Evolutionary conservation across 30 jellyfish, hydroid and myxozoan genomes (phyloP), one percentile per base, ranked within the genome.

Genomic region (Calvadosia cruxmelitensis): DNA sequence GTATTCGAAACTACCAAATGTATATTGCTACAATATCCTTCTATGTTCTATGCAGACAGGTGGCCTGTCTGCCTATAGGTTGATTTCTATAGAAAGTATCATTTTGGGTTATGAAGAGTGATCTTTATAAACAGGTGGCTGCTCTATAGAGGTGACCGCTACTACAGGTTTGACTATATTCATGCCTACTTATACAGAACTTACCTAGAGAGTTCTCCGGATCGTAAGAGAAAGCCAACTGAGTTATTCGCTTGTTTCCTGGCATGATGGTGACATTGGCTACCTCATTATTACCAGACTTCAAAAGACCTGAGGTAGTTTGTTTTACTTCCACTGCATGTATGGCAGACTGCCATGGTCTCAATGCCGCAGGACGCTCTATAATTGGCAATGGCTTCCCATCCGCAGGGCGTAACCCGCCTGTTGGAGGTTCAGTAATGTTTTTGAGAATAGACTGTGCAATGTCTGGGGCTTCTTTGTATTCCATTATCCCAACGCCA

Each of bases 181-280:
- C n/a, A n/a, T n/a, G n/a, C n/a, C n/a, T n/a, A n/a, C n/a, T n/a
- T n/a, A n/a, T n/a, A n/a, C n/a, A n/a, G n/a, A n/a, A 29, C 93
- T 28, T 76, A 86, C 96, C 96, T 13, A 86, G 74, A 1, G 92
- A 94, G 24, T 93, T 76, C 31, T 78, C 88, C 23, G 85, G 78
- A 50, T 86, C 86, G 48, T 86, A 86, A 3, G 96, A 78, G 62
- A 86, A 86, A 28, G 94, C 83, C 52, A 78, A 79, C 51, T 66
- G 77, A 28, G 85, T 51, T 36, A 69, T 82, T 25, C 70, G 50
- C 20, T 1, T 27, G 26, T 10, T 35, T 1, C 29, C 63, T 25
- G 34, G 81, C 20, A 20, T 5, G 10, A 42, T 10, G 20, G 57
- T 42, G 20, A 20, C 57, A 42, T 42, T 42, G 10, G 10, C 15